Percentiles rank a stretch among this genome's conserved stretches.
phyloP scores from a whole-genome alignment of 2,113 vertebrate species.

The Phycodurus eques region DNA sequence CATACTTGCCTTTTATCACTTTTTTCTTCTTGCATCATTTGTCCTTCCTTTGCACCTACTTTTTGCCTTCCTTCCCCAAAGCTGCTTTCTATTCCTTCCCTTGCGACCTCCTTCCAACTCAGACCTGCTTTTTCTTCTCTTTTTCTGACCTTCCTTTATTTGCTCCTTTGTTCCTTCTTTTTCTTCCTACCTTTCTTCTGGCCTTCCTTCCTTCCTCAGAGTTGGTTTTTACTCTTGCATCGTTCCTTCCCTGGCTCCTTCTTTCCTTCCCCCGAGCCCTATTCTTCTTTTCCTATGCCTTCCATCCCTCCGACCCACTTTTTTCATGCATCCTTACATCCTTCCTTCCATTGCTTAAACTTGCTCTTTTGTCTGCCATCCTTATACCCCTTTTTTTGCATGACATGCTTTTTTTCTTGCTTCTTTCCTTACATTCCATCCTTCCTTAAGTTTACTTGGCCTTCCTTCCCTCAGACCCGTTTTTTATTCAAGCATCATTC shows the following conservation, averaged over 20 bases:
- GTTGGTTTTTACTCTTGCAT: no score
- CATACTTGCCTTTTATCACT: no score
- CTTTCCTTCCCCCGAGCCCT: not conserved
- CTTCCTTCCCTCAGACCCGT: not conserved
- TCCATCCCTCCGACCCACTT: no score
- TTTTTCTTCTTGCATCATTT: no score
- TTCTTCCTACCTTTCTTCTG: not conserved
- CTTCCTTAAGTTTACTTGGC: not conserved
- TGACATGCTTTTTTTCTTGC: not conserved
- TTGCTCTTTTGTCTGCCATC: not conserved
- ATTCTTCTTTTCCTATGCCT: not conserved
- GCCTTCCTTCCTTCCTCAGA: not conserved
- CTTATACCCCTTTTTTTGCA: not conserved
- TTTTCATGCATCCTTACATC: no score
- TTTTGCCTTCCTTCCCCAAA: no score
- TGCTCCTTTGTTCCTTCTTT: not conserved
- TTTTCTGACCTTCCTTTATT: no score
- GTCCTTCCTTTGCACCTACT: no score
- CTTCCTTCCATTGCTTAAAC: not conserved
- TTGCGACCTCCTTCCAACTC: no score
- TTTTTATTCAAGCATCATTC: not conserved
- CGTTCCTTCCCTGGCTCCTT: not conserved
- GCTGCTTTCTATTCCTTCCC: no score
- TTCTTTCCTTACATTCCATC: not conserved
- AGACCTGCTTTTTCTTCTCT: no score